phyloP scores from a whole-genome alignment of 2,113 vertebrate species.

The Pelusios castaneus region DNA sequence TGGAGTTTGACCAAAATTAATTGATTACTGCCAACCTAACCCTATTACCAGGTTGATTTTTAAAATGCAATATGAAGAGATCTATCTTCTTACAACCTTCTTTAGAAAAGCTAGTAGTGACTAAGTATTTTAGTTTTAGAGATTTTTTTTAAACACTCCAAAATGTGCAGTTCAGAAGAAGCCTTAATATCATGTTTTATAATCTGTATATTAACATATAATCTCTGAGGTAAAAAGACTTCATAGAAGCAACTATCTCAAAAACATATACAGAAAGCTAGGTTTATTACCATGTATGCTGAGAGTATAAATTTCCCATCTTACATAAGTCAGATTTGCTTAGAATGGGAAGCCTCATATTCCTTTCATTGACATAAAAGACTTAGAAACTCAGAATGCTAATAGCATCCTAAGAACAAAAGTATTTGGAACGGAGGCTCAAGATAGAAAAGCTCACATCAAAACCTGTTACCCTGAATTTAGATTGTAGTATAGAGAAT shows the following conservation, averaged over 20 bases:
- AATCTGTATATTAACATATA: background rate
- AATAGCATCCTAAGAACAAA: background rate
- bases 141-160: background rate
- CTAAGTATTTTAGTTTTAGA: background rate
- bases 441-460: background rate
- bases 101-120: background rate
- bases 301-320: constrained; percentile 36
- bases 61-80: background rate
- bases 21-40: too few relatives aligned
- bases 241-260: constrained; percentile 11
- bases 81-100: background rate
- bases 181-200: background rate
- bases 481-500: background rate
- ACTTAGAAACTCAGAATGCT: constrained; percentile 26
- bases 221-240: background rate
- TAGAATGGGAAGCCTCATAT: constrained; percentile 13
- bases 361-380: constrained; percentile 31
- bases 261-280: constrained; percentile 43
- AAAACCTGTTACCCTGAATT: background rate
- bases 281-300: constrained; percentile 17
- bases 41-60: background rate
- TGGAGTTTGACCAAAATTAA: too few relatives aligned
- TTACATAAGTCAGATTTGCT: constrained; percentile 50
- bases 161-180: background rate
- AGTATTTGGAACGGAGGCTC: background rate